Conservation (phyloP, 2,888 invertebrate species). For the Lomographa bimaculata region DNA sequence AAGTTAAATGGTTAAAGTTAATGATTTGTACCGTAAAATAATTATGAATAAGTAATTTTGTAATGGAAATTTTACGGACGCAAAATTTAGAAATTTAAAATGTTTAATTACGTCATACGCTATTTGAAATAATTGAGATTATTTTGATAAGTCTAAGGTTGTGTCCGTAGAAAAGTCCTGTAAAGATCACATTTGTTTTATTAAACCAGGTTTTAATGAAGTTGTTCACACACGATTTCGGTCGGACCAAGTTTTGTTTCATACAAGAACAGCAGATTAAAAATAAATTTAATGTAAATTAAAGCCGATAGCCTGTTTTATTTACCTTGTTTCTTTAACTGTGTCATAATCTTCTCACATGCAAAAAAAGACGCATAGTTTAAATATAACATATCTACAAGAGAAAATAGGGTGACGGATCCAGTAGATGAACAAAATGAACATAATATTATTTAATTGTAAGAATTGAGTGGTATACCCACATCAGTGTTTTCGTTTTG, state of each 20-base stretch:
- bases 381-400: too few relatives aligned
- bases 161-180: constrained; percentile 40
- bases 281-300: constrained; percentile 78
- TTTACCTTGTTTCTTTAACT: too few relatives aligned
- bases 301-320: constrained; percentile 54
- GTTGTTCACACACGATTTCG: constrained; percentile 67
- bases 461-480: too few relatives aligned
- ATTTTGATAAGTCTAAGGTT: constrained; percentile 24
- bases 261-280: constrained; percentile 70
- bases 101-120: background rate
- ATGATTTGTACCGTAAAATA: constrained; percentile 67
- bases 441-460: too few relatives aligned
- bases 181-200: constrained; percentile 37
- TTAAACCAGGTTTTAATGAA: constrained; percentile 47
- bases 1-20: constrained; percentile 56
- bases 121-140: background rate
- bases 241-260: constrained; percentile 76
- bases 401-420: too few relatives aligned
- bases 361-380: too few relatives aligned
- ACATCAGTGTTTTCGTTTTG: too few relatives aligned
- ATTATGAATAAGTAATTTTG: constrained; percentile 38
- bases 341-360: too few relatives aligned
- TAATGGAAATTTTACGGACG: constrained; percentile 37
- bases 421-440: too few relatives aligned
- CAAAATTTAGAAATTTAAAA: constrained; percentile 16